Base-by-base conservation (phyloP, 1,140 invertebrate genomes). In the Pomacea maculata region DNA sequence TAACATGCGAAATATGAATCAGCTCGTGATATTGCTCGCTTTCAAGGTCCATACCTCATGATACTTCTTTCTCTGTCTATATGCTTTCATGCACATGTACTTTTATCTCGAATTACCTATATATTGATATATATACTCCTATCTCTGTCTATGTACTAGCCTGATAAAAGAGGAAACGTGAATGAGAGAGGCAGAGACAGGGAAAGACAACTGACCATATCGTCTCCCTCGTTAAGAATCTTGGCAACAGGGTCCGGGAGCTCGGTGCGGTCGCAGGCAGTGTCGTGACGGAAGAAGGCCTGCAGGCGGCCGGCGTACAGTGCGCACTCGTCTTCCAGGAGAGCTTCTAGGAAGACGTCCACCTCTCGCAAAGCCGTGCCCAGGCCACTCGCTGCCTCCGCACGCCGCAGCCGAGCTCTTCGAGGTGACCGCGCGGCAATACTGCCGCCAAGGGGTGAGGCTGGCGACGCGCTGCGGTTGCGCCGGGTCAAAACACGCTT, bases 281-380 rank as follows among this genome's bases (percentile, higher is more conserved):
- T 57, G 17, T 34, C 71, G 8, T 21, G 34, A 19, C 73, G 29
- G 61, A 52, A 34, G 2, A 78, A 52, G 21, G 84, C 73, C 80
- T 81, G 81, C 17, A 84, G 70, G 25, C 83, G 73, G 75, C 78
- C 80, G 8, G 79, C 79, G 74, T 85, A 85, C 61, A 82, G 79
- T 9, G 83, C 81, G 63, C 83, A 82, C 74, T 85, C 84, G 9
- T 85, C 81, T 12, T 85, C 84, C 14, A 83, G 79, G 57, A 82
- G 67, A 3, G 81, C 84, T 45, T 85, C 84, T 14, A 80, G 82
- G 61, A 83, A 85, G 45, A 78, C 45, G 65, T 78, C 65, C 45
- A 21, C 19, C 9, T 78, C 52, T 19, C 17, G 17, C 29, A 65
- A 45, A 29, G 25, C 63, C 14, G 25, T 8, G 54, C 19, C 17